Conservation (phyloP, 2,113 vertebrate genomes). For the Forbesichthys agassizii region DNA sequence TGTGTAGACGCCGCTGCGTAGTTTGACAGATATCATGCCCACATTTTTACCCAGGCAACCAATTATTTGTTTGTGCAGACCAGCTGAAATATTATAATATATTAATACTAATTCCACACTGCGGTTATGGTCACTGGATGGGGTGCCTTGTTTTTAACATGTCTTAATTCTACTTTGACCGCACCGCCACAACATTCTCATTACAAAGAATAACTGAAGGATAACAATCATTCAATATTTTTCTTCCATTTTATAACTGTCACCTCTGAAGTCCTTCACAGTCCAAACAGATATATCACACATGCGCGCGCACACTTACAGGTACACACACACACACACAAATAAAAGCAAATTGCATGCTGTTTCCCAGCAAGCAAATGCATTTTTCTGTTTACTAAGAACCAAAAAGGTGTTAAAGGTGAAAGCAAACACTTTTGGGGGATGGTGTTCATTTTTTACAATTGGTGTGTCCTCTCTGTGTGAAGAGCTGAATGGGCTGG, state of each 20-base stretch:
- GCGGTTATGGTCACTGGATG: slow-evolving; percentile 36
- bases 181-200: slow-evolving; percentile 27
- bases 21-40: slow-evolving; percentile 16
- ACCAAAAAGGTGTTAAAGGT: slow-evolving; percentile 3
- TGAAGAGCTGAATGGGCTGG: slow-evolving; percentile 48
- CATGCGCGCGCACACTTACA: background rate
- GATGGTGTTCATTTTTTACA: slow-evolving; percentile 33
- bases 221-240: slow-evolving; percentile 12
- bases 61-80: slow-evolving; percentile 35
- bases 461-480: slow-evolving; percentile 46
- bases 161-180: slow-evolving; percentile 29
- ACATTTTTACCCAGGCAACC: slow-evolving; percentile 28
- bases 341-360: slow-evolving; percentile 15
- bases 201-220: slow-evolving; percentile 41
- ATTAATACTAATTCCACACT: slow-evolving; percentile 15
- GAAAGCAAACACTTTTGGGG: too few species aligned
- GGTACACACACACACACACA: background rate
- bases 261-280: slow-evolving; percentile 43
- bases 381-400: slow-evolving; percentile 39
- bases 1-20: slow-evolving; percentile 6
- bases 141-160: slow-evolving; percentile 39
- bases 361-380: slow-evolving; percentile 24
- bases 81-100: slow-evolving; percentile 19
- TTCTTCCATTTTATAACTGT: slow-evolving; percentile 1
- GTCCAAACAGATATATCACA: slow-evolving; percentile 7